Conservation (phyloP, 2,888 invertebrate species). For the Trilocha varians region DNA sequence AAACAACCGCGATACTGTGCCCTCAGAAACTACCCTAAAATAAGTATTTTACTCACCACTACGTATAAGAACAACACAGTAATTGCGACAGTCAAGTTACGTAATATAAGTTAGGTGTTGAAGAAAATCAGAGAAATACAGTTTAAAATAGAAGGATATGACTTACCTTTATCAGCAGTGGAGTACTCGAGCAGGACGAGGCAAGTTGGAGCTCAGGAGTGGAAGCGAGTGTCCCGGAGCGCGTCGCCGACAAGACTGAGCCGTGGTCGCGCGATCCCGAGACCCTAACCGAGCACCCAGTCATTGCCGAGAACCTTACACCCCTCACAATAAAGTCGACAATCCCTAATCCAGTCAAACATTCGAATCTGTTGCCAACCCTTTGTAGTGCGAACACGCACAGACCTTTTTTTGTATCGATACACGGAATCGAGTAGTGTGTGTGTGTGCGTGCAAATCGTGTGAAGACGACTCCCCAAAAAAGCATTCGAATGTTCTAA, state of each 20-base stretch:
- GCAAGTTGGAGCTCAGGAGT: neutral
- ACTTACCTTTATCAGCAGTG: neutral
- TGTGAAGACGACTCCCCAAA: neutral
- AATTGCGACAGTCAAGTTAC: too few relatives aligned
- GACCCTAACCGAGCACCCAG: neutral
- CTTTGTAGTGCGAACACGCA: neutral
- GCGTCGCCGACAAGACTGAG: neutral
- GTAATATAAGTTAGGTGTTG: too few relatives aligned
- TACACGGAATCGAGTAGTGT: neutral
- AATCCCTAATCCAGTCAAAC: neutral
- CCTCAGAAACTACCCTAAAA: too few relatives aligned
- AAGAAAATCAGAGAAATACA: too few relatives aligned
- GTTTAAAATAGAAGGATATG: too few relatives aligned
- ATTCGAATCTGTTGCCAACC: neutral
- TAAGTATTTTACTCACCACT: too few relatives aligned
- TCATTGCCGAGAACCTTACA: neutral
- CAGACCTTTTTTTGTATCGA: neutral
- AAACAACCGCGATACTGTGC: too few relatives aligned
- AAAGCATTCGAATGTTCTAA: too few relatives aligned
- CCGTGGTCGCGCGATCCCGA: neutral
- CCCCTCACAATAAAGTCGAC: neutral
- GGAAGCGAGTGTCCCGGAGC: neutral
- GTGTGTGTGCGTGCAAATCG: neutral
- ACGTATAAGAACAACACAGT: too few relatives aligned
- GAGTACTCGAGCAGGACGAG: neutral